Conservation (phyloP, 2,888 invertebrate species). For the Theretra japonica region DNA sequence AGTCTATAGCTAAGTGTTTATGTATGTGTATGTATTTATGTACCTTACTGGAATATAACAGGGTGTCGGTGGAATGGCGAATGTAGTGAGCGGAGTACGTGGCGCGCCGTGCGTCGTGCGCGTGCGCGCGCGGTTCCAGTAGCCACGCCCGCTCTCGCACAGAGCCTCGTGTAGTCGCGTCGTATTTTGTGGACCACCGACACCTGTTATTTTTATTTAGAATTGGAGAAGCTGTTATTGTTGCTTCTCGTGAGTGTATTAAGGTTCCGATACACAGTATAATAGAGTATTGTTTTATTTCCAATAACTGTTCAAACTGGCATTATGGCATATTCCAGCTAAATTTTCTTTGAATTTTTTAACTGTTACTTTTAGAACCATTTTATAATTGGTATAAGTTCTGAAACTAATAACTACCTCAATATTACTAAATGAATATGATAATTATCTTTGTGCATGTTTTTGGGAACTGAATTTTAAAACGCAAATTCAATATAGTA, state of each 20-base stretch:
- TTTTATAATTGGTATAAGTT: constrained; percentile 84
- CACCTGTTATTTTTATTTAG: constrained; percentile 39
- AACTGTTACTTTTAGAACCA: constrained; percentile 79
- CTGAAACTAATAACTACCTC: constrained; percentile 85
- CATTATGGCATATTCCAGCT: constrained; percentile 61
- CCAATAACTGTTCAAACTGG: constrained; percentile 57
- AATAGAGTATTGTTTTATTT: constrained; percentile 59
- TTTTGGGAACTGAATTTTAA: constrained; percentile 80
- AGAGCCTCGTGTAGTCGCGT: background rate
- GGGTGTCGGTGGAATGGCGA: constrained; percentile 44
- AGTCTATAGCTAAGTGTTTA: constrained; percentile 64
- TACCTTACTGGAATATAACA: constrained; percentile 50
- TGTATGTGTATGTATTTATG: constrained; percentile 60
- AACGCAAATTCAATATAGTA: constrained; percentile 76
- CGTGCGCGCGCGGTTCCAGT: constrained; percentile 12
- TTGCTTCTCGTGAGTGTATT: constrained; percentile 67
- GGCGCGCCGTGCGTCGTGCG: constrained; percentile 24
- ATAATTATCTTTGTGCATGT: constrained; percentile 84
- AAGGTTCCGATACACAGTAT: constrained; percentile 63
- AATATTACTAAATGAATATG: constrained; percentile 84
- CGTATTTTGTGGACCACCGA: constrained; percentile 20
- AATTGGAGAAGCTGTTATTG: constrained; percentile 66
- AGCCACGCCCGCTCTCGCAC: background rate
- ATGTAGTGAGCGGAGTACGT: background rate
- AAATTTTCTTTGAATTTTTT: constrained; percentile 68